Evolutionary conservation across 1,140 invertebrate species (phyloP).

Genomic region (Heliconius hermathena): DNA sequence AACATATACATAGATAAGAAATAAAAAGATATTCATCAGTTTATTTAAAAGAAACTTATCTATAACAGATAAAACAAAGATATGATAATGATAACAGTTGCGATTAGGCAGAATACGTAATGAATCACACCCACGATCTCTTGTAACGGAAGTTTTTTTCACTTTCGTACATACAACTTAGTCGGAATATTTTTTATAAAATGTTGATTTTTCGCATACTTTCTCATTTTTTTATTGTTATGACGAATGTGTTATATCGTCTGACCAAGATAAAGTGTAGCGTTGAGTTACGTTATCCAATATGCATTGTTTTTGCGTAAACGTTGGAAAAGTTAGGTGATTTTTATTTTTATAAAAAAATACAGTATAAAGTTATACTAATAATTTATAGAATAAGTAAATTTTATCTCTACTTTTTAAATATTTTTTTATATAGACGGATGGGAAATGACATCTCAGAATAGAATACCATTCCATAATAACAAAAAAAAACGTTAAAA

Average conservation of each 20-base stretch:
- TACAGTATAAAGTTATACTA: no score
- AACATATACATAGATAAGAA: background rate
- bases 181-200: background rate
- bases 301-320: no score
- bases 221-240: background rate
- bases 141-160: background rate
- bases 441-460: no score
- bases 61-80: background rate
- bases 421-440: no score
- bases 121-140: background rate
- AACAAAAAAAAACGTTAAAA: no score
- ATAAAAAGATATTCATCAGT: background rate
- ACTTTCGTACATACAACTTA: background rate
- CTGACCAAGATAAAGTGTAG: background rate
- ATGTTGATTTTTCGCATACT: background rate
- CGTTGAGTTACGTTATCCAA: background rate
- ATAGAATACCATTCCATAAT: no score
- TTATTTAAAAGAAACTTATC: no score
- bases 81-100: background rate
- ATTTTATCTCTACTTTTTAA: no score
- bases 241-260: no score
- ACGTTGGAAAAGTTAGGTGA: no score
- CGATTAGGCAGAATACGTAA: conserved; percentile 7
- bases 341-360: no score
- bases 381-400: no score